Conservation (phyloP, 2,888 invertebrate species). For the Doris montereyensis region DNA sequence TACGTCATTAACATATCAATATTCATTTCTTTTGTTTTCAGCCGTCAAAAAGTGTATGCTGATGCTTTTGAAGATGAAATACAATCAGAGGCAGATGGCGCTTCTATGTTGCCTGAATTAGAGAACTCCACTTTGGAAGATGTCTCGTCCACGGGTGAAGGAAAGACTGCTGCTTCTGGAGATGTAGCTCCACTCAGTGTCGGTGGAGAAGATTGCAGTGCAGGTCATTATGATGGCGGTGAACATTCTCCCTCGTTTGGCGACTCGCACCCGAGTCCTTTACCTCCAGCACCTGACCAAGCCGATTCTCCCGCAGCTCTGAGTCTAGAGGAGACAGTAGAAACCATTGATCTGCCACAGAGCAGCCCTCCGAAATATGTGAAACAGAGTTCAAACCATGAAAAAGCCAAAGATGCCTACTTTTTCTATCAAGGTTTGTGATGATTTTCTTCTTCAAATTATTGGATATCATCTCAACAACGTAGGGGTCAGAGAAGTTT, state of each 20-base stretch:
- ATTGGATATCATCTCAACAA: no score
- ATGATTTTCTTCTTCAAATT: no score
- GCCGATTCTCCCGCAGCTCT: slow-evolving; percentile 48
- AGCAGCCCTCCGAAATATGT: slow-evolving; percentile 25
- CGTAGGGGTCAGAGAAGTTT: no score
- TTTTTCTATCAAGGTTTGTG: slow-evolving; percentile 87
- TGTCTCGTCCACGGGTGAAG: no score
- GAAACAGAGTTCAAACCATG: slow-evolving; percentile 26
- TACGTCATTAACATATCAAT: no score
- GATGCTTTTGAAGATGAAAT: slow-evolving; percentile 64
- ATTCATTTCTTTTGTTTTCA: slow-evolving; percentile 45
- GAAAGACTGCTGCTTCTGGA: no score
- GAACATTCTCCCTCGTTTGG: neutral
- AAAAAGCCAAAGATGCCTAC: slow-evolving; percentile 71
- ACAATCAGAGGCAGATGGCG: no score
- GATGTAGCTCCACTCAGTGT: no score
- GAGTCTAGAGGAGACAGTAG: slow-evolving; percentile 71
- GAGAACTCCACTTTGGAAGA: no score
- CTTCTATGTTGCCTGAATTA: no score
- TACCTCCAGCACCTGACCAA: slow-evolving; percentile 36
- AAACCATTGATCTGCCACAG: slow-evolving; percentile 70
- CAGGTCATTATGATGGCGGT: neutral
- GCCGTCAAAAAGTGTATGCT: no score
- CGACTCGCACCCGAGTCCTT: slow-evolving; percentile 43
- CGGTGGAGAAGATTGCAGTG: no score